Conservation (phyloP, 2,113 vertebrate genomes). For the Formicarius rufipectus region DNA sequence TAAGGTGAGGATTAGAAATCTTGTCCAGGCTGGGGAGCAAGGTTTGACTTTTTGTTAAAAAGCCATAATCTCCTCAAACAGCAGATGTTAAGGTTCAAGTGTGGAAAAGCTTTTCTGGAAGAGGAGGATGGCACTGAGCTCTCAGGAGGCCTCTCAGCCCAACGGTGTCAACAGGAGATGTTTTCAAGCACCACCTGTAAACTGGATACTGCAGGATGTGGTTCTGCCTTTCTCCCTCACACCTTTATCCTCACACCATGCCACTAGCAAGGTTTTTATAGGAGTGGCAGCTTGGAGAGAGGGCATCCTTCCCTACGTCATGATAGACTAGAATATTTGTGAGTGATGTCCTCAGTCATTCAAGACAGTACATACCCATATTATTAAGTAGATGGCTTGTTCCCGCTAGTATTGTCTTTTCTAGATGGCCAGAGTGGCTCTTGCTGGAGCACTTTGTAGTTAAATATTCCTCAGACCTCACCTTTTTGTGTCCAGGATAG, state of each 20-base stretch:
- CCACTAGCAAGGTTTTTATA: not conserved
- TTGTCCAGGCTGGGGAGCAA: not conserved
- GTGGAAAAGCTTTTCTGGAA: not conserved
- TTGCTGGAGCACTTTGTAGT: not conserved
- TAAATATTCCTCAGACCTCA: not conserved
- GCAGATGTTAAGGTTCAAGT: not conserved
- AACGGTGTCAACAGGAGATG: not conserved
- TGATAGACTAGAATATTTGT: not conserved
- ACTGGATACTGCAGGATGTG: not conserved
- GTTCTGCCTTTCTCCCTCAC: not conserved
- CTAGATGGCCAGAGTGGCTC: not conserved
- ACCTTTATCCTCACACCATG: not conserved
- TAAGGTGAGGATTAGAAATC: not conserved
- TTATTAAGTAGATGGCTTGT: not conserved
- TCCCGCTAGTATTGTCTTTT: not conserved
- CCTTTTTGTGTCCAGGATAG: not conserved
- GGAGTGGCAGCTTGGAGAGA: not conserved
- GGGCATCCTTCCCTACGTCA: not conserved
- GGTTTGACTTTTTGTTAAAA: not conserved
- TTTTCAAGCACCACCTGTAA: not conserved
- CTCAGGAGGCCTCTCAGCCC: not conserved
- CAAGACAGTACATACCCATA: rapidly evolving
- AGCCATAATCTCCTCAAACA: not conserved
- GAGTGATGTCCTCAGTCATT: rapidly evolving
- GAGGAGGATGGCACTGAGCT: not conserved